Percentiles rank a stretch among this genome's conserved stretches.
These are phyloP conservation scores for Indicator maculatus DNA, from an alignment of 2,113 vertebrate species.

Conservation along the genomic window DNA sequence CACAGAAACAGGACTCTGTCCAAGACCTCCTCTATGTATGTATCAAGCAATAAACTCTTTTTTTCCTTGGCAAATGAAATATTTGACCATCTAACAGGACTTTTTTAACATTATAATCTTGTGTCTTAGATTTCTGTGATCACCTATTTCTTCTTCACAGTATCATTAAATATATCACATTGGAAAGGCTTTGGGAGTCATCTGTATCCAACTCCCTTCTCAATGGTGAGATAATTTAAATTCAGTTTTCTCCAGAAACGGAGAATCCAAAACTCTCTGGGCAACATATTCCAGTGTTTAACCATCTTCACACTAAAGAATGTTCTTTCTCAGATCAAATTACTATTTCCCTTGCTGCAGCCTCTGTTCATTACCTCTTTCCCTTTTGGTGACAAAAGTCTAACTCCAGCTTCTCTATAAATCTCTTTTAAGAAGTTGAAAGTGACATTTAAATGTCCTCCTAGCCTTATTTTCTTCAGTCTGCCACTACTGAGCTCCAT, in stretches of 20 bases:
- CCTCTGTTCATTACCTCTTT: constrained; percentile 5
- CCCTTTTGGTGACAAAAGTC: constrained; percentile 38
- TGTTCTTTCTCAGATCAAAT: neutral
- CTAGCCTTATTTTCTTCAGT: constrained; percentile 31
- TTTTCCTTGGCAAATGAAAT: neutral
- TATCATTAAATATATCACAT: neutral
- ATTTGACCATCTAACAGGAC: neutral
- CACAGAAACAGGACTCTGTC: neutral
- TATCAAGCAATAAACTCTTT: neutral
- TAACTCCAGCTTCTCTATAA: constrained; percentile 24
- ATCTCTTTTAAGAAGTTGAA: constrained; percentile 44
- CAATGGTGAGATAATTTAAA: neutral
- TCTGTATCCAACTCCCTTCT: neutral
- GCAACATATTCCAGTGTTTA: too few relatives aligned
- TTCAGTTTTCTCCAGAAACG: neutral
- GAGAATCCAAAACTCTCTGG: neutral
- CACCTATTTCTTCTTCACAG: neutral
- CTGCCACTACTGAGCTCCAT: neutral
- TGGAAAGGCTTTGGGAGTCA: neutral
- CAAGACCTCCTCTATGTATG: neutral
- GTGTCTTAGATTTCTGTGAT: neutral
- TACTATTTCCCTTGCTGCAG: neutral
- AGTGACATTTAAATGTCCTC: constrained; percentile 40
- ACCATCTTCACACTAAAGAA: too few relatives aligned
- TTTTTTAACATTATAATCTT: neutral